Evolutionary conservation across 2,888 invertebrate species (phyloP).

Genomic region (Teleiodes luculella): DNA sequence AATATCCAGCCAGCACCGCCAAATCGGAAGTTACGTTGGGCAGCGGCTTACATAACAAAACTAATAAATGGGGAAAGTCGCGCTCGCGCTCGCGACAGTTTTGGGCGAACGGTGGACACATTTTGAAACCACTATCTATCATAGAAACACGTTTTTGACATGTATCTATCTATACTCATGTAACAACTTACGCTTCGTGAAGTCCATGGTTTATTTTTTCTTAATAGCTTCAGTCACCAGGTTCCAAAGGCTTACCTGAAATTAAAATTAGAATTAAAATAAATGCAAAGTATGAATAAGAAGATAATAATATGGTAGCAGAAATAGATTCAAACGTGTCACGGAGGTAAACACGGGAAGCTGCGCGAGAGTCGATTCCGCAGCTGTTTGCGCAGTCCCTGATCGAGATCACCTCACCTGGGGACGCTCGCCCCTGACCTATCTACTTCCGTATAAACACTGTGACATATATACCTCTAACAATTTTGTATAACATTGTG

Average conservation of each 20-base stretch:
- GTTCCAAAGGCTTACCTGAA: slow-evolving; percentile 64
- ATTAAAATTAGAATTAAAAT: slow-evolving; percentile 38
- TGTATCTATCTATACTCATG: neutral
- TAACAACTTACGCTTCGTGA: neutral
- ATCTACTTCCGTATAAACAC: slow-evolving; percentile 9
- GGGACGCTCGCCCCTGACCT: slow-evolving; percentile 37
- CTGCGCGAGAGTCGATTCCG: slow-evolving; percentile 19
- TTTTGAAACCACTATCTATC: neutral
- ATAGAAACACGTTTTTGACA: neutral
- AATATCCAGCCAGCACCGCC: too few relatives aligned
- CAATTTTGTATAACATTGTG: slow-evolving; percentile 25
- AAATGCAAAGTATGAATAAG: slow-evolving; percentile 9
- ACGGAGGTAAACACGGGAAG: slow-evolving; percentile 28
- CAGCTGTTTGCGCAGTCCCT: slow-evolving; percentile 28
- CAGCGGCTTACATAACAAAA: too few relatives aligned
- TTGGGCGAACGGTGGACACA: neutral
- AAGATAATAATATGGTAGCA: neutral
- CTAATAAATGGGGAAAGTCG: neutral
- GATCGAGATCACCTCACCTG: slow-evolving; percentile 37
- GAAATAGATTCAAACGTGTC: slow-evolving; percentile 16
- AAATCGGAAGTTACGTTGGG: too few relatives aligned
- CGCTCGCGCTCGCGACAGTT: slow-evolving; percentile 4
- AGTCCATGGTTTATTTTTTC: neutral
- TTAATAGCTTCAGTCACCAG: neutral
- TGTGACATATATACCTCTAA: slow-evolving; percentile 20